These are phyloP conservation scores for Epistrophe eligans DNA, from an alignment of 2,888 invertebrate genomes.

Conservation along the genomic window DNA sequence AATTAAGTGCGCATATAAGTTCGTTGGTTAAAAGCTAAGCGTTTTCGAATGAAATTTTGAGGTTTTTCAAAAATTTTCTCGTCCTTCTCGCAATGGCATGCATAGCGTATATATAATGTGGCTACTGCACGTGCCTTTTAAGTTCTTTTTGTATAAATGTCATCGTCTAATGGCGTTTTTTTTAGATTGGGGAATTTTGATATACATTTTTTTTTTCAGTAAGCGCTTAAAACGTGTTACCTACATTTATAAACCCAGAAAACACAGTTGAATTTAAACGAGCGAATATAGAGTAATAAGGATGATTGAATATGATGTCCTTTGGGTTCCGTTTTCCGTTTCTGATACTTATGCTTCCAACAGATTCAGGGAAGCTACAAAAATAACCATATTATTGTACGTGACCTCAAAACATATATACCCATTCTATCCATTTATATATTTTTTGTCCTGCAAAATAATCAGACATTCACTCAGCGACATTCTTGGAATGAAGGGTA, in stretches of 20 bases:
- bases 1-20: constrained; percentile 39
- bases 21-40: constrained; percentile 25
- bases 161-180: background rate
- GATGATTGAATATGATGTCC: constrained; percentile 66
- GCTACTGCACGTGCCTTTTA: constrained; percentile 46
- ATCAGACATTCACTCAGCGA: constrained; percentile 24
- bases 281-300: constrained; percentile 37
- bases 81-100: background rate
- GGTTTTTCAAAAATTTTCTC: constrained; percentile 33
- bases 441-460: constrained; percentile 48
- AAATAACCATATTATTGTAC: constrained; percentile 62
- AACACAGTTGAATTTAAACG: constrained; percentile 50
- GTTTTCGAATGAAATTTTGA: constrained; percentile 48
- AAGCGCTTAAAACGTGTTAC: constrained; percentile 55
- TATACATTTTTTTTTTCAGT: constrained; percentile 1
- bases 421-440: constrained; percentile 23
- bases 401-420: constrained; percentile 56
- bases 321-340: constrained; percentile 25
- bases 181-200: background rate
- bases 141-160: background rate
- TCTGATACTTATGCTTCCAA: background rate
- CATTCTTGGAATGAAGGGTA: background rate
- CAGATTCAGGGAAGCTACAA: constrained; percentile 38
- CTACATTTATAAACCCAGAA: constrained; percentile 33
- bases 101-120: background rate